phyloP scores from a whole-genome alignment of 2,113 vertebrate species.

The Athene cunicularia region DNA sequence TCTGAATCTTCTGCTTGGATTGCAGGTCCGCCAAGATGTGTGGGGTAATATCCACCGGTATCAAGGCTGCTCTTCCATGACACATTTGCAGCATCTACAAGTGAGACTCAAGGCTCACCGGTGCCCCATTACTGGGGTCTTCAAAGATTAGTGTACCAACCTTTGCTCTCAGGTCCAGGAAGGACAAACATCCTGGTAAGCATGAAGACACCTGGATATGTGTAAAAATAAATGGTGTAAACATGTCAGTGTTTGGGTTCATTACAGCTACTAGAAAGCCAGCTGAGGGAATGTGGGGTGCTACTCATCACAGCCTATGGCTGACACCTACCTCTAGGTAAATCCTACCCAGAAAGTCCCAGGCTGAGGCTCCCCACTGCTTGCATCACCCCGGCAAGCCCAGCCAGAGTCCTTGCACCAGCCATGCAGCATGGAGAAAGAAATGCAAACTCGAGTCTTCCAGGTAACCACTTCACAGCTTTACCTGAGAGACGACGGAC shows the following conservation, averaged over 20 bases:
- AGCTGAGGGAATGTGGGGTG: background rate
- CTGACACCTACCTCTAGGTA: background rate
- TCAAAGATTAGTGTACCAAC: background rate
- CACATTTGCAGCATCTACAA: background rate
- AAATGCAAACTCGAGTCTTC: background rate
- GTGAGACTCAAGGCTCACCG: background rate
- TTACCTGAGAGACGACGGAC: background rate
- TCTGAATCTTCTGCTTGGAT: background rate
- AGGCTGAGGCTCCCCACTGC: background rate
- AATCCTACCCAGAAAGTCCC: background rate
- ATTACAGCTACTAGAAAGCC: background rate
- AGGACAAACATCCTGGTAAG: background rate
- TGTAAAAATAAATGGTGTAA: background rate
- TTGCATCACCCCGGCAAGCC: background rate
- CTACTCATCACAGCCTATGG: background rate
- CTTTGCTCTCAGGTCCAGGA: background rate
- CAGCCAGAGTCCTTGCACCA: background rate
- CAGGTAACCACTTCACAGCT: background rate
- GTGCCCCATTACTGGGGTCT: background rate
- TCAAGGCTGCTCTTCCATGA: background rate
- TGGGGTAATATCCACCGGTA: too few species aligned
- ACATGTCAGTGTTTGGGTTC: background rate
- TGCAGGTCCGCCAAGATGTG: fast-evolving
- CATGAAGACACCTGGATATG: background rate
- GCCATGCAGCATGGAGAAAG: background rate